Base-by-base conservation (phyloP, 2,797 vertebrate genomes). In the Sebastes wilsoni region DNA sequence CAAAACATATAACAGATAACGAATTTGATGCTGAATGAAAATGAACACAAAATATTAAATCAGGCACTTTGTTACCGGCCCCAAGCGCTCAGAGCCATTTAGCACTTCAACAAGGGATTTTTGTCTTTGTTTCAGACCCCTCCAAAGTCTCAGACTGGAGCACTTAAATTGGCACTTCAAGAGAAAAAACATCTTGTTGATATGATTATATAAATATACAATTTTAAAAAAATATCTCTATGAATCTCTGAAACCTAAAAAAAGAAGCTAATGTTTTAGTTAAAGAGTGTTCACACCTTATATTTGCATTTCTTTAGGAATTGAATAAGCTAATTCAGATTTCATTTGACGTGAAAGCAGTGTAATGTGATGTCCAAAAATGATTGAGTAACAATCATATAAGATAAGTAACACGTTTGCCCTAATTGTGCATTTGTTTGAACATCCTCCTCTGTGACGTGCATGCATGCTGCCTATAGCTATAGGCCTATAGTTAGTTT, bases 381-480 rank as follows among this genome's bases (percentile, higher is more conserved):
- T 88, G 72, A 91, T 86, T 83, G 81, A 85, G 81, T 85, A 89
- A 88, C 93, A 89, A 86, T 94, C 92, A 81, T 87, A 88, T 91
- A 83, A 93, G 88, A 90, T 93, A 77, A 38, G 87, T 88, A 89
- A 91, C 80, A 74, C 80, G 87, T 93, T 94, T 93, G 88, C 90
- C 92, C 93, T 88, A 38, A 89, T 82, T 92, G 94, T 96, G 91
- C 87, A 89, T 94, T 93, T 90, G 88, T 95, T 95, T 90, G 87
- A 85, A 83, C 93, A 88, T 93, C 90, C 67, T 74, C 81, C 85
- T 93, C 83, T 86, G 88, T 92, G 87, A 92, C 89, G 91, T 91
- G 91, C 92, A 84, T 95, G 95, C 95, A 96, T 96, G 95, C 93
- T 92, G 92, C 93, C 93, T 93, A 81, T 94, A 93, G 93, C 87